Evolutionary conservation across 1,140 invertebrate genomes (phyloP).

Genomic region (Nasonia giraulti): DNA sequence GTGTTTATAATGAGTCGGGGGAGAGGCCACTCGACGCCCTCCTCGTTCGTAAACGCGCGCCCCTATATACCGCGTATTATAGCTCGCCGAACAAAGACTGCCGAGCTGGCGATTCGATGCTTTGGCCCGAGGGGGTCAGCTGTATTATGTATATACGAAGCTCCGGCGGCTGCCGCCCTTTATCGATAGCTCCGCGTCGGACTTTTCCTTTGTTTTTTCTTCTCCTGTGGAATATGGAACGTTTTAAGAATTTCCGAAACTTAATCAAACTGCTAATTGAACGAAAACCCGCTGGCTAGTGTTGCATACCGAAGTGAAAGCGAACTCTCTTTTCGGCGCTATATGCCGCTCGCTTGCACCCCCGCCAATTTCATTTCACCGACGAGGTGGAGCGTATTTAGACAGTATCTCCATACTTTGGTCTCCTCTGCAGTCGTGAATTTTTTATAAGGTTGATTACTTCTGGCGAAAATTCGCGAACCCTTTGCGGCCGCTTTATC

Average conservation of each 20-base stretch:
- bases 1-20: conserved; percentile 43
- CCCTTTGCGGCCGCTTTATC: neutral
- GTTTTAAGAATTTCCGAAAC: neutral
- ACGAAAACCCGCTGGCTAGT: neutral
- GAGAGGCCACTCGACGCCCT: neutral
- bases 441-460: conserved; percentile 2
- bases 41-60: neutral
- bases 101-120: neutral
- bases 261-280: conserved; percentile 37
- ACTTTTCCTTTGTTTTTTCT: neutral
- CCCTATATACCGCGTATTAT: neutral
- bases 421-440: neutral
- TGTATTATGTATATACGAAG: neutral
- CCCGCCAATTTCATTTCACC: neutral
- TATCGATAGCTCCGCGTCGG: neutral
- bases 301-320: neutral
- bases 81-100: neutral
- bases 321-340: neutral
- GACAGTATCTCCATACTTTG: too few species aligned
- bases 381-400: too few species aligned
- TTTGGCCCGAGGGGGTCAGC: neutral
- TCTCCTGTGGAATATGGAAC: neutral
- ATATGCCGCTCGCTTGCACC: neutral
- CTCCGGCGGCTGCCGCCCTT: neutral
- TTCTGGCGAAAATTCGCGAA: neutral